Conservation (phyloP, 2,113 vertebrate genomes). For the Piliocolobus tephrosceles region DNA sequence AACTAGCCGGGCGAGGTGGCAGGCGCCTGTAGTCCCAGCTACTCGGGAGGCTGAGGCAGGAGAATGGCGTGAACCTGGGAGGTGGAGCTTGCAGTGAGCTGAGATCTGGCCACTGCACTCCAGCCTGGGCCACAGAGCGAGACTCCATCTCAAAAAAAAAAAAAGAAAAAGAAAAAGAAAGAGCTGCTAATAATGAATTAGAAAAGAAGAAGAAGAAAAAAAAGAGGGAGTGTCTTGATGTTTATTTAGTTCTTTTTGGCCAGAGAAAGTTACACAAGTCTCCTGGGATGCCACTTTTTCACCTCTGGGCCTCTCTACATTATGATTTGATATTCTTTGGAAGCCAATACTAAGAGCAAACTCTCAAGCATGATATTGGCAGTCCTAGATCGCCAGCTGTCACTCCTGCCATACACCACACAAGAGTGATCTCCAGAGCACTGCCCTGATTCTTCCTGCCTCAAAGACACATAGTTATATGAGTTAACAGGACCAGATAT, state of each 20-base stretch:
- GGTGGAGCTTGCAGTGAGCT: too few species aligned
- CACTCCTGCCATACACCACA: too few species aligned
- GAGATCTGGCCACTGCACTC: too few species aligned
- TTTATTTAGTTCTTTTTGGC: not conserved
- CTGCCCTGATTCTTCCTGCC: not conserved
- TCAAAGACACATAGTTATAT: not conserved
- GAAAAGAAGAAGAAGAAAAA: not conserved
- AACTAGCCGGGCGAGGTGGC: too few species aligned
- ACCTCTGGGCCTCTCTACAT: not conserved
- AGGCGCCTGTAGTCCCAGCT: too few species aligned
- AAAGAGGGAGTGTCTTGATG: not conserved
- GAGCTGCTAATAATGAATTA: too few species aligned
- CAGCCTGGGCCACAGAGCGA: too few species aligned
- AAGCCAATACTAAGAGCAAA: not conserved
- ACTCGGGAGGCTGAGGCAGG: too few species aligned
- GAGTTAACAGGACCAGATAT: not conserved
- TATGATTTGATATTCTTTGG: not conserved
- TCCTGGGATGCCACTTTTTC: not conserved
- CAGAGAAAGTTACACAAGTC: not conserved
- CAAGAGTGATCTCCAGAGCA: accelerated
- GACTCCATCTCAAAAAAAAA: too few species aligned
- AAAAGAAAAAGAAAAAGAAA: too few species aligned
- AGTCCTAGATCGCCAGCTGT: not conserved
- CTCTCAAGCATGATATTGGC: not conserved
- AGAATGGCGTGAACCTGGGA: too few species aligned